phyloP scores from a whole-genome alignment of 2,797 vertebrate species.

The Mormyrus proboscirostris region DNA sequence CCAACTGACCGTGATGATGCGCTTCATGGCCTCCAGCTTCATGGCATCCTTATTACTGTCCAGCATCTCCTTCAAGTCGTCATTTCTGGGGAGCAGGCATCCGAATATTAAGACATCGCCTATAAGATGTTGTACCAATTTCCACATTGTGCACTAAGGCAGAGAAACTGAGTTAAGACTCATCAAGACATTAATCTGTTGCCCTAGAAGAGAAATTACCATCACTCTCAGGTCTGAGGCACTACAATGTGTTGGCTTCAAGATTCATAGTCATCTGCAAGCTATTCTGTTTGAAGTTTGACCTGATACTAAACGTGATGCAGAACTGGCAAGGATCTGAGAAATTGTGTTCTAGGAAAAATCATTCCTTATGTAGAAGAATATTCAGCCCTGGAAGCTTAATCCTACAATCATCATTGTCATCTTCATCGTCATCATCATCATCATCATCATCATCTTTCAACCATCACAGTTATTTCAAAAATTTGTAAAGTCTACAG shows the following conservation, averaged over 20 bases:
- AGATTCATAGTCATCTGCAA: neutral
- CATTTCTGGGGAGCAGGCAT: constrained; percentile 66
- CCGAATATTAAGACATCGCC: neutral
- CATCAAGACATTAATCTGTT: neutral
- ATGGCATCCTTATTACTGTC: constrained; percentile 98
- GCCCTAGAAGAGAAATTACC: neutral
- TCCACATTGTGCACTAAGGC: neutral
- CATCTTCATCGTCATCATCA: neutral
- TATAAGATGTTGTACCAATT: neutral
- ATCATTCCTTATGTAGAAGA: neutral
- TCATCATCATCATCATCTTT: neutral
- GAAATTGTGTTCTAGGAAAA: neutral
- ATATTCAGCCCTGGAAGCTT: neutral
- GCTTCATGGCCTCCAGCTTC: constrained; percentile 98
- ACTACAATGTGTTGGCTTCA: neutral
- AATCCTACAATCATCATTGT: neutral
- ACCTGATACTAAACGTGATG: neutral
- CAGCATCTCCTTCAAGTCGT: constrained; percentile 97
- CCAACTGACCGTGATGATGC: constrained; percentile 86
- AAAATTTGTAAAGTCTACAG: neutral
- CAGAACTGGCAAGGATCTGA: neutral
- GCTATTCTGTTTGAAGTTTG: neutral
- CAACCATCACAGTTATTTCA: neutral
- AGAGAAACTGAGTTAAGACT: neutral
- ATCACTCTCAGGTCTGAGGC: neutral